These are phyloP conservation scores for Drosophila lacteicornis DNA, from an alignment of 1,140 invertebrate genomes.

Conservation along the genomic window DNA sequence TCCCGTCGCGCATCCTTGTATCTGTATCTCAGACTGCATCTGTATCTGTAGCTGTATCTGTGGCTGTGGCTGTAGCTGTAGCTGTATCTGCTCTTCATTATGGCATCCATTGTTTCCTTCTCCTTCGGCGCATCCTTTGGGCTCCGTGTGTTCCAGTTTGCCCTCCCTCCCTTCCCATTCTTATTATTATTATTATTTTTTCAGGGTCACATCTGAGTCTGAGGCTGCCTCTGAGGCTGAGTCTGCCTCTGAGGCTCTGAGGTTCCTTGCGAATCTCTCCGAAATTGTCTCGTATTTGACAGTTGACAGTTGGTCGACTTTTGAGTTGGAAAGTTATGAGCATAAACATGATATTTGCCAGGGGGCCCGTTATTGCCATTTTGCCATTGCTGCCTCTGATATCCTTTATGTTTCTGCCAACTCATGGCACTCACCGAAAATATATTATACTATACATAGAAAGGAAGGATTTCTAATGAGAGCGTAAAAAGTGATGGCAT, in stretches of 20 bases:
- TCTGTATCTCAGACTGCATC: conserved; percentile 31
- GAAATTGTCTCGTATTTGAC: conserved; percentile 79
- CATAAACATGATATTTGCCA: conserved; percentile 76
- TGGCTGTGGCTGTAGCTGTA: conserved; percentile 13
- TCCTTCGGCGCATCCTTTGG: conserved; percentile 42
- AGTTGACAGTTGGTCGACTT: conserved; percentile 83
- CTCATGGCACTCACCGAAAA: conserved; percentile 27
- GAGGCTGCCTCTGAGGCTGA: conserved; percentile 18
- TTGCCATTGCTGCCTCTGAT: conserved; percentile 16
- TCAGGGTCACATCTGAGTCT: conserved; percentile 65
- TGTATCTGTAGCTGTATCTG: conserved; percentile 11
- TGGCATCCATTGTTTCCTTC: conserved; percentile 64
- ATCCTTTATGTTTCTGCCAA: conserved; percentile 40
- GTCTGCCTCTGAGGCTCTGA: not conserved
- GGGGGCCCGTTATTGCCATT: conserved; percentile 49
- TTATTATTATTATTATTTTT: conserved; percentile 38
- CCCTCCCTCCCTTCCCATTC: conserved; percentile 16
- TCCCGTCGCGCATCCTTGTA: conserved; percentile 35
- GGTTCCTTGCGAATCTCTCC: conserved; percentile 30
- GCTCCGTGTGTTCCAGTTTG: conserved; percentile 73
- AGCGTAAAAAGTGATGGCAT: conserved; percentile 36
- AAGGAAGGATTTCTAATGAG: conserved; percentile 7
- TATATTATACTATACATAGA: not conserved
- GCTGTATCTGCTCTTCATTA: conserved; percentile 71
- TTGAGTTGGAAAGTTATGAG: conserved; percentile 83